Conservation (phyloP, 2,113 vertebrate genomes). For the Boulengeromyrus knoepffleri region DNA sequence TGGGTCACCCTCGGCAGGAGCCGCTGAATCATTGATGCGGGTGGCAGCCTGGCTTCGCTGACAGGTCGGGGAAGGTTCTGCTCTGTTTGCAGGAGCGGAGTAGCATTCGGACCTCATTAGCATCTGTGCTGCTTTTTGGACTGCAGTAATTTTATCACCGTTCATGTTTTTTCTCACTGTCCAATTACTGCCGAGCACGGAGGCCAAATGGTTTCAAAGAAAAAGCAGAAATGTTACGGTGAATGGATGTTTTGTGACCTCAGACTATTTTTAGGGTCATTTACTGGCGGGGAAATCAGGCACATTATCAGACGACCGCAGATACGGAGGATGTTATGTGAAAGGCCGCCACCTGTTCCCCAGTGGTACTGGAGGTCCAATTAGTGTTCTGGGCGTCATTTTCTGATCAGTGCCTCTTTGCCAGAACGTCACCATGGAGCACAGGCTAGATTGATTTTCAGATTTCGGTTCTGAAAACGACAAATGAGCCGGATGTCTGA, state of each 20-base stretch:
- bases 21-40: conserved; percentile 4
- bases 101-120: neutral
- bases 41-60: neutral
- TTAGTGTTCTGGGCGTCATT: neutral
- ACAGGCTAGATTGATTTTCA: neutral
- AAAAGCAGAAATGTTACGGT: neutral
- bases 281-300: neutral
- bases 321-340: neutral
- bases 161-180: neutral
- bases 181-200: neutral
- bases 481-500: neutral
- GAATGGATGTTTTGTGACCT: neutral
- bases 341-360: neutral
- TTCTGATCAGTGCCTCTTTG: neutral
- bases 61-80: neutral
- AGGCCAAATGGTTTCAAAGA: neutral
- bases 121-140: neutral
- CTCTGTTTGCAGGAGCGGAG: neutral
- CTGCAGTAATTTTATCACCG: neutral
- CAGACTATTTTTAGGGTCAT: neutral
- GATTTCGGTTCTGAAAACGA: neutral
- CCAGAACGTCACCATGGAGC: neutral
- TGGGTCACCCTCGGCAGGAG: neutral
- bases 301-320: neutral
- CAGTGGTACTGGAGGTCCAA: neutral